A percentile compares a stretch with the other conserved stretches of the same genome.
These are phyloP conservation scores for Caretta caretta DNA, from an alignment of 2,113 vertebrate genomes.

Conservation along the genomic window DNA sequence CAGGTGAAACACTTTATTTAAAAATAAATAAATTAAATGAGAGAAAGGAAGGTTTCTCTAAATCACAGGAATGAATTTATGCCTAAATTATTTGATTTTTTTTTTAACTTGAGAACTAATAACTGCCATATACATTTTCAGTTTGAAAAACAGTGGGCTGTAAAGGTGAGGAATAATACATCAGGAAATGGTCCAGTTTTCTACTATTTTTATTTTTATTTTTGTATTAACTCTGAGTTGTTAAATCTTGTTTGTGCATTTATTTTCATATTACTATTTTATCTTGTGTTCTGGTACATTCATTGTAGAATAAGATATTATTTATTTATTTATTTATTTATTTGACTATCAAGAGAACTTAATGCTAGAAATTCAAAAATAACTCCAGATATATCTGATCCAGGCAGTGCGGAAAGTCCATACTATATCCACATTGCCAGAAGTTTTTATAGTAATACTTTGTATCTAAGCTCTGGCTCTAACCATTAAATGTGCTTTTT, in stretches of 20 bases:
- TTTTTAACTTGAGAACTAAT: conserved; percentile 20
- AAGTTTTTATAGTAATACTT: conserved; percentile 88
- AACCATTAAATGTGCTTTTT: conserved; percentile 87
- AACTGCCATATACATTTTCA: not conserved
- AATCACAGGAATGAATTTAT: not conserved
- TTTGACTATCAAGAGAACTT: conserved; percentile 56
- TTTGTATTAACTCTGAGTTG: conserved; percentile 45
- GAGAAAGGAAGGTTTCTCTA: conserved; percentile 27
- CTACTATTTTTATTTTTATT: conserved; percentile 49
- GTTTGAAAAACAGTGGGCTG: conserved; percentile 46
- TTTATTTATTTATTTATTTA: not conserved
- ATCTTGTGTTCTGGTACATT: not conserved
- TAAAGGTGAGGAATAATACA: conserved; percentile 25
- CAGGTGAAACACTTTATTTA: not conserved
- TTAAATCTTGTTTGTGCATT: conserved; percentile 40
- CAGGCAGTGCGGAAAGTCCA: conserved; percentile 63
- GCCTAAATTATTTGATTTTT: not conserved
- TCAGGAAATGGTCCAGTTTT: conserved; percentile 44
- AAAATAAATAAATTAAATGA: not conserved
- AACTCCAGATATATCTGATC: conserved; percentile 59
- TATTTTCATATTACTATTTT: conserved; percentile 38
- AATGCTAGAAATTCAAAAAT: conserved; percentile 61
- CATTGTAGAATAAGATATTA: conserved; percentile 17
- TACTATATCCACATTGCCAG: conserved; percentile 72
- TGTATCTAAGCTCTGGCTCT: conserved; percentile 85